A percentile compares a stretch with the other conserved stretches of the same genome.
Evolutionary conservation across 2,888 invertebrate species (phyloP).

Genomic region (Spodoptera exigua): DNA sequence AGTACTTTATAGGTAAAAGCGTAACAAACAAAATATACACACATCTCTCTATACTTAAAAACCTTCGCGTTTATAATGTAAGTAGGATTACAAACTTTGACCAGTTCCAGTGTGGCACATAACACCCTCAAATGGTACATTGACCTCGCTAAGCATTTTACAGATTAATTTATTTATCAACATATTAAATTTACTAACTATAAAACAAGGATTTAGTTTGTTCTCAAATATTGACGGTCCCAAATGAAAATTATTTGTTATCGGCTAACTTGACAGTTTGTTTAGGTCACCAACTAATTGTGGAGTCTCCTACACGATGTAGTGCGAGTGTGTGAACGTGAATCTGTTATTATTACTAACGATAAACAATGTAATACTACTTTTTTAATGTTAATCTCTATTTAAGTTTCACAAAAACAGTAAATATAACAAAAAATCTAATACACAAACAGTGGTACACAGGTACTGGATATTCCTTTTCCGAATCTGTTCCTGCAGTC

Average conservation of each 20-base stretch:
- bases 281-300: slow-evolving; percentile 40
- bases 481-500: too few relatives aligned
- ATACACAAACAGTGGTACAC: too few relatives aligned
- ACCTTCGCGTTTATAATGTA: too few relatives aligned
- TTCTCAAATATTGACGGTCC: slow-evolving; percentile 40
- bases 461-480: too few relatives aligned
- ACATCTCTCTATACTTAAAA: too few relatives aligned
- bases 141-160: slow-evolving; percentile 11
- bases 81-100: too few relatives aligned
- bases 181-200: slow-evolving; percentile 42
- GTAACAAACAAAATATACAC: too few relatives aligned
- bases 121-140: not conserved
- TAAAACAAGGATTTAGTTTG: slow-evolving; percentile 25
- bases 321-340: slow-evolving; percentile 12
- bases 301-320: slow-evolving; percentile 14
- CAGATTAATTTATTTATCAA: slow-evolving; percentile 13
- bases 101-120: too few relatives aligned
- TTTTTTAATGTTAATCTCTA: too few relatives aligned
- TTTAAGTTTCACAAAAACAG: too few relatives aligned
- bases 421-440: too few relatives aligned
- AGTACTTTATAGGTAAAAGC: too few relatives aligned
- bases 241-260: slow-evolving; percentile 46
- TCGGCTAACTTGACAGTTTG: slow-evolving; percentile 44
- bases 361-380: not conserved
- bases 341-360: slow-evolving; percentile 11